Percentiles rank a stretch among this genome's conserved stretches.
Conservation (phyloP, 2,113 vertebrate species). For the Speoplatyrhinus poulsoni region DNA sequence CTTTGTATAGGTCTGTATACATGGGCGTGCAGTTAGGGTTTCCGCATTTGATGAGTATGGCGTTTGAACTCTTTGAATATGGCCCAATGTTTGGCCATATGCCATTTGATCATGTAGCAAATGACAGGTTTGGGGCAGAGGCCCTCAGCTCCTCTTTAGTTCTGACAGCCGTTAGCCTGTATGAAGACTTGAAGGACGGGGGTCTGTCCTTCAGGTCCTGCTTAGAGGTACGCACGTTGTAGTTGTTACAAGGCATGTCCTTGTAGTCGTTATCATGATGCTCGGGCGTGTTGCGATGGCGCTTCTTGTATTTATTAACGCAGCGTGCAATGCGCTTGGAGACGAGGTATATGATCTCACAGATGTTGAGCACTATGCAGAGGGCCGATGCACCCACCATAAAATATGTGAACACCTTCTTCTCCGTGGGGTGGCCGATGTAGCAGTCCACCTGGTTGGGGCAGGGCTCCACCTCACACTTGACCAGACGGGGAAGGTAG, state of each 20-base stretch:
- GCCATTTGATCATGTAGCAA: constrained; percentile 4
- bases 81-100: constrained; percentile 33
- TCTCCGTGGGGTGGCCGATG: constrained; percentile 85
- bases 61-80: background rate
- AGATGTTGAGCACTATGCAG: constrained; percentile 85
- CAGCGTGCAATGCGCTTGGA: constrained; percentile 69
- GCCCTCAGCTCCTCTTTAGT: constrained; percentile 60
- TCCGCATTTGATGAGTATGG: background rate
- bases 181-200: constrained; percentile 38
- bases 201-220: constrained; percentile 39
- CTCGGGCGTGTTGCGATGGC: background rate
- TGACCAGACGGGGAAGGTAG: constrained; percentile 81
- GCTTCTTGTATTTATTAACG: constrained; percentile 38
- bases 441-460: constrained; percentile 86
- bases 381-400: constrained; percentile 84
- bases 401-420: constrained; percentile 88
- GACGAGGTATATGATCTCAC: constrained; percentile 84
- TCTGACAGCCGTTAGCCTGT: constrained; percentile 2
- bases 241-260: constrained; percentile 51
- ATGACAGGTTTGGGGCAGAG: constrained; percentile 72
- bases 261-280: constrained; percentile 14
- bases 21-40: constrained; percentile 44
- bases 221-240: constrained; percentile 1
- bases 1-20: constrained; percentile 32
- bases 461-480: constrained; percentile 78